Base-by-base conservation (phyloP, 2,113 vertebrate genomes). In the Campylomormyrus numenius region DNA sequence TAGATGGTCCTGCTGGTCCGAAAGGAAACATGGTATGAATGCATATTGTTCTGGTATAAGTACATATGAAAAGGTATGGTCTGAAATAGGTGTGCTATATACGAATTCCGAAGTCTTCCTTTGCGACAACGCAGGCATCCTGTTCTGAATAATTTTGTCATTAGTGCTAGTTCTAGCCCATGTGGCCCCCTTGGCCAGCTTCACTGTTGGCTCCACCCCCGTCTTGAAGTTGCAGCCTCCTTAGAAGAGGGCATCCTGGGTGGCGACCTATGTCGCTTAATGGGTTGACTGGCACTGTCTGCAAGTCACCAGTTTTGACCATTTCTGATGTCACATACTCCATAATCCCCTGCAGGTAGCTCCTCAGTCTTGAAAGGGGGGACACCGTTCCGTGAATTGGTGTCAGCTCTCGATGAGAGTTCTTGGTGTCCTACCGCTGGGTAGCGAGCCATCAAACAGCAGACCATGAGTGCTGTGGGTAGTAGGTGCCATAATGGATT, bases 1-100 rank as follows among this genome's bases (percentile, higher is more conserved):
- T 99, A 66, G 98, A 99, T 92, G 98, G 98, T 56, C 97, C 97
- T 89, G 90, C 94, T 88, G 98, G 98, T 95, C 97, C 98, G 58
- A 99, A 99, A 95, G 98, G 98, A 94, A 99, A 99, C 92, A 96
- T 98, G 98, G 98, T 99, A 94, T 45, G 53, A 50, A 46, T 27
- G 35, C 11, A 88, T 42, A 3, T 53, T 53, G 5, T 53, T 39
- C 50, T 53, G n/a, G 24, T 15, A 52, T 39, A 17, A 9, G 11
- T 21, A 50, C 21, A 48, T 46, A 85, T 21, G 17, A 6, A 45
- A 21, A 48, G 83, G 21, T 31, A 15, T 7, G 5, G 15, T 39
- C 70, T 35, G 24, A 77, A 10, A 17, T 35, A 19, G 0, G 8
- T 70, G 2, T 27, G 27, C 66, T 31, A 27, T 5, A 1, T 74